phyloP scores from a whole-genome alignment of 2,888 invertebrate genomes.

The Thymelicus lineola region DNA sequence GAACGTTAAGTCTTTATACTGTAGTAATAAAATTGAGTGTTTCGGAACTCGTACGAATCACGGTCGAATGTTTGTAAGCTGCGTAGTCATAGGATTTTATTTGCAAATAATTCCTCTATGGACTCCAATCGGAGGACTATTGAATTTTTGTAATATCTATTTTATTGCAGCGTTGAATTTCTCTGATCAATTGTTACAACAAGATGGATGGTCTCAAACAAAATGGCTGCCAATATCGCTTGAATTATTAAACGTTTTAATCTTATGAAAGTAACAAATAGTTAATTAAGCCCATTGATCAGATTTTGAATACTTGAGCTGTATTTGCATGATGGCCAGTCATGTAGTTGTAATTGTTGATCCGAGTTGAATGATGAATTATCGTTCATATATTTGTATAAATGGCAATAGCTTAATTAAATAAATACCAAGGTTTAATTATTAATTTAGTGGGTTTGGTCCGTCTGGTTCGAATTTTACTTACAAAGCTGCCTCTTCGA shows the following conservation, averaged over 20 bases:
- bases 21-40: background rate
- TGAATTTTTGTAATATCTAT: conserved; percentile 40
- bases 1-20: background rate
- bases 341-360: background rate
- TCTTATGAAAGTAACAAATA: too few relatives aligned
- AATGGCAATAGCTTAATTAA: conserved; percentile 53
- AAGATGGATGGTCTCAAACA: background rate
- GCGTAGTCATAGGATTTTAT: conserved; percentile 37
- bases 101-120: conserved; percentile 42
- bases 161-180: conserved; percentile 41
- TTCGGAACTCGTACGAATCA: conserved; percentile 37
- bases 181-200: background rate
- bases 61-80: conserved; percentile 36
- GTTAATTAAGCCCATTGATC: too few relatives aligned
- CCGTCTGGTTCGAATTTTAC: conserved; percentile 24
- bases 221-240: background rate
- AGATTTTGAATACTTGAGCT: too few relatives aligned
- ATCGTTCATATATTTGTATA: conserved; percentile 52
- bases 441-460: conserved; percentile 9
- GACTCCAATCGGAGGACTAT: conserved; percentile 15
- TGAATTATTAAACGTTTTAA: too few relatives aligned
- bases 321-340: background rate
- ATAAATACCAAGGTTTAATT: conserved; percentile 38
- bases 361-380: conserved; percentile 33
- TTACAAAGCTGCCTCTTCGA: conserved; percentile 18